Evolutionary conservation across 2,888 invertebrate genomes (phyloP).

Genomic region (Anagyrus pseudococci): DNA sequence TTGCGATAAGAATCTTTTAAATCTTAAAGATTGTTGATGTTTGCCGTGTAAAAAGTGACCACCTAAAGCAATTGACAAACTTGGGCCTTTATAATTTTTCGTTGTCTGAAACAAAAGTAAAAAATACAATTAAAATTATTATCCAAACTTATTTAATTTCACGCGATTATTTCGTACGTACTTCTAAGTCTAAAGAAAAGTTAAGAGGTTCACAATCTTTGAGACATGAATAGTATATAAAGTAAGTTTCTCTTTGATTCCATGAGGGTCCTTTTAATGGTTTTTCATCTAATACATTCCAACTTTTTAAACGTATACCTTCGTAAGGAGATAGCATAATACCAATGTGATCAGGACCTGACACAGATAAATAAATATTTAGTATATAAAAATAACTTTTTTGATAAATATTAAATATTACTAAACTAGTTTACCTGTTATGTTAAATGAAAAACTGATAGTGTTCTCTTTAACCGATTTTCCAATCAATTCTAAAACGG

Average conservation of each 20-base stretch:
- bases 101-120: constrained; percentile 55
- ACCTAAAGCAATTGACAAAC: constrained; percentile 67
- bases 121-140: neutral
- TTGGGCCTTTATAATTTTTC: constrained; percentile 55
- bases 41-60: constrained; percentile 69
- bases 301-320: constrained; percentile 65
- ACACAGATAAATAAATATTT: constrained; percentile 25
- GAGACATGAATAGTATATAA: constrained; percentile 72
- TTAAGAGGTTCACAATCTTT: constrained; percentile 66
- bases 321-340: constrained; percentile 69
- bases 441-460: constrained; percentile 62
- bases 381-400: constrained; percentile 8
- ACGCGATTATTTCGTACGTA: constrained; percentile 55
- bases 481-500: constrained; percentile 63
- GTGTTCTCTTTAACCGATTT: constrained; percentile 57
- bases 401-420: constrained; percentile 12
- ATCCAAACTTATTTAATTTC: neutral
- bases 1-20: constrained; percentile 66
- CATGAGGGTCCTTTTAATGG: constrained; percentile 67
- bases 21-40: constrained; percentile 63
- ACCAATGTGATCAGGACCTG: constrained; percentile 74
- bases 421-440: constrained; percentile 60
- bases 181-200: constrained; percentile 70
- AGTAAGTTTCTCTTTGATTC: constrained; percentile 70
- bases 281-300: constrained; percentile 67